Evolutionary conservation across 2,113 vertebrate species (phyloP).

Genomic region (Drymodes brunneopygia): DNA sequence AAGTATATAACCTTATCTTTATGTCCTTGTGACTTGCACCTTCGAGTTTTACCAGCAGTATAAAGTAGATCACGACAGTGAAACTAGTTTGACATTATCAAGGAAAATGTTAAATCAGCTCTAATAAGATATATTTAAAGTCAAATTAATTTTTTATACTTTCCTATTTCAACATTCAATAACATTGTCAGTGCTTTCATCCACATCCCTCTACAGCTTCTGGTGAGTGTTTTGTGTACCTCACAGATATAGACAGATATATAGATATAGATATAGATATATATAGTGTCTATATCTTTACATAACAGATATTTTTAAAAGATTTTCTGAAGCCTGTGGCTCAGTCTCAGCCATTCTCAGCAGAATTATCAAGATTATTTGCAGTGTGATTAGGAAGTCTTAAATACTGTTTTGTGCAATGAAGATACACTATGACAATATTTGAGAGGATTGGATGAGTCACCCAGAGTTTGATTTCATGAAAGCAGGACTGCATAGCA

Average conservation of each 20-base stretch:
- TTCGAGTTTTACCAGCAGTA: not conserved
- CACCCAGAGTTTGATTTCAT: not conserved
- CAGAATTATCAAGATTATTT: not conserved
- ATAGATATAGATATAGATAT: not conserved
- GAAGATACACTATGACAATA: not conserved
- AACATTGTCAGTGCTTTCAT: not conserved
- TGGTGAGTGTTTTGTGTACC: not conserved
- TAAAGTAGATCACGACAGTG: not conserved
- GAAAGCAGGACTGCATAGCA: not conserved
- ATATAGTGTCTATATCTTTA: not conserved
- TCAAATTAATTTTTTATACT: not conserved
- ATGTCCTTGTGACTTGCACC: not conserved
- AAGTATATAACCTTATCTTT: not conserved
- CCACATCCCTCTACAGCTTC: not conserved
- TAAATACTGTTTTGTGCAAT: constrained; percentile 24
- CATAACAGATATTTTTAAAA: not conserved
- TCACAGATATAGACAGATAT: not conserved
- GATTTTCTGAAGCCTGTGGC: not conserved
- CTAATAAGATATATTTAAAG: constrained; percentile 5
- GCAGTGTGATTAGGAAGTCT: constrained; percentile 30
- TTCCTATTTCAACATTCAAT: not conserved
- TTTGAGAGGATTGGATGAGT: not conserved
- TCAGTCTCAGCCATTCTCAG: not conserved
- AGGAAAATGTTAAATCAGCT: constrained; percentile 8
- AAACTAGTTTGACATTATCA: not conserved